phyloP scores from a whole-genome alignment of 2,113 vertebrate species.

The Poeciliopsis turrubarensis region DNA sequence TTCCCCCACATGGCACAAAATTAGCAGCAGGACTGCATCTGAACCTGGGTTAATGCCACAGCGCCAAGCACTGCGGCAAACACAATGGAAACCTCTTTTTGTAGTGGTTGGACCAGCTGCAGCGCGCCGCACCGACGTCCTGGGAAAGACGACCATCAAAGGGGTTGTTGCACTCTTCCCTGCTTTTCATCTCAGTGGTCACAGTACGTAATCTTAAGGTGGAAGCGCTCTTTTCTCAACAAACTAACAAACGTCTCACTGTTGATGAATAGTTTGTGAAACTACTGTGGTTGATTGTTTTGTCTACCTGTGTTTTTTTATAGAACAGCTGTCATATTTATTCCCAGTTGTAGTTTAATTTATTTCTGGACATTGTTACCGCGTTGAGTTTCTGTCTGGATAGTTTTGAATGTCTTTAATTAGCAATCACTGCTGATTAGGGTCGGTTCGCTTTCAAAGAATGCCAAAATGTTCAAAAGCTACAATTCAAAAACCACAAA shows the following conservation, averaged over 20 bases:
- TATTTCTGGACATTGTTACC: neutral
- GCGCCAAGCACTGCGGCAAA: constrained; percentile 21
- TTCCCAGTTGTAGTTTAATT: neutral
- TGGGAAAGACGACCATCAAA: constrained; percentile 58
- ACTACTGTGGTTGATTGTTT: constrained; percentile 2
- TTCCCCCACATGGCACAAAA: constrained; percentile 4
- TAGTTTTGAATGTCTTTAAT: constrained; percentile 11
- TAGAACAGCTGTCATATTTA: constrained; percentile 14
- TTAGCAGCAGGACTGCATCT: neutral
- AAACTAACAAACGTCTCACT: constrained; percentile 14
- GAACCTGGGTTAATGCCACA: constrained; percentile 8
- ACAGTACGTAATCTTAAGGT: constrained; percentile 23
- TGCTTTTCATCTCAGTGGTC: constrained; percentile 41
- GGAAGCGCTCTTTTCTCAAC: constrained; percentile 28
- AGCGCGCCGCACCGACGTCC: constrained; percentile 11
- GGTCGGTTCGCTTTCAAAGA: no score
- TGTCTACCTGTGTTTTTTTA: neutral
- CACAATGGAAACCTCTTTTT: constrained; percentile 39
- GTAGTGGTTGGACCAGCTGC: constrained; percentile 7
- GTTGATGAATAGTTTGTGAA: constrained; percentile 2
- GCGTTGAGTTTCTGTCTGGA: neutral
- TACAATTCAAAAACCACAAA: no score
- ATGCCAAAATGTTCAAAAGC: no score
- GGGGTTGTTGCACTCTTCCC: neutral
- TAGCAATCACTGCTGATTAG: neutral